A percentile compares a stretch with the other conserved stretches of the same genome.
These are phyloP conservation scores for Melolontha melolontha DNA, from an alignment of 2,888 invertebrate genomes.

Conservation along the genomic window DNA sequence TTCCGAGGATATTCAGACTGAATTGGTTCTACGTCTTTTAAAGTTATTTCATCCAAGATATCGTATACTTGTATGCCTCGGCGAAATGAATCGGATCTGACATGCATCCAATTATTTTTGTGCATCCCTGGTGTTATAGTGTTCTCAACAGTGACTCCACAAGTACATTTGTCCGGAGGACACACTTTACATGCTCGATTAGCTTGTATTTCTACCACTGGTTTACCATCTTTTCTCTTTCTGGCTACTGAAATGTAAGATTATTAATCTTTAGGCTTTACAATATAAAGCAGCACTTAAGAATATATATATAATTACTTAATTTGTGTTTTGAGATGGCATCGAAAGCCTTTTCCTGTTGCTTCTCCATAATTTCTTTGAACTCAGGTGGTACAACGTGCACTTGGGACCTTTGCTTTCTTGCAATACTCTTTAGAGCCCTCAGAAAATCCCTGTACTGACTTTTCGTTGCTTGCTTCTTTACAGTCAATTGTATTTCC, in stretches of 20 bases:
- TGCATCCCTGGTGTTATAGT: not conserved
- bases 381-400: constrained; percentile 21
- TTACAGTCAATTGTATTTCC: constrained; percentile 42
- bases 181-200: constrained; percentile 20
- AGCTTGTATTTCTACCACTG: not conserved
- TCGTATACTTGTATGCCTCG: constrained; percentile 47
- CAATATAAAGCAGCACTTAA: no score
- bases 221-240: constrained; percentile 3
- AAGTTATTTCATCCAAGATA: constrained; percentile 49
- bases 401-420: constrained; percentile 28
- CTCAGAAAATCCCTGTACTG: constrained; percentile 41
- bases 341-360: constrained; percentile 18
- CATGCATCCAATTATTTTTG: constrained; percentile 40
- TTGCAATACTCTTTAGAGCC: constrained; percentile 31
- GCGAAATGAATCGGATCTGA: constrained; percentile 25
- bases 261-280: no score
- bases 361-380: constrained; percentile 17
- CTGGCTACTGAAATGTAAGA: not conserved
- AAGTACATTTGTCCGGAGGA: constrained; percentile 30
- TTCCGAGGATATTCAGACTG: constrained; percentile 53
- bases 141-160: constrained; percentile 40
- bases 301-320: not conserved
- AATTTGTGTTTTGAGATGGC: not conserved
- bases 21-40: constrained; percentile 49
- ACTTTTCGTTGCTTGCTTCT: constrained; percentile 41